These are phyloP conservation scores for Cygnus atratus DNA, from an alignment of 2,113 vertebrate genomes.

Conservation along the genomic window DNA sequence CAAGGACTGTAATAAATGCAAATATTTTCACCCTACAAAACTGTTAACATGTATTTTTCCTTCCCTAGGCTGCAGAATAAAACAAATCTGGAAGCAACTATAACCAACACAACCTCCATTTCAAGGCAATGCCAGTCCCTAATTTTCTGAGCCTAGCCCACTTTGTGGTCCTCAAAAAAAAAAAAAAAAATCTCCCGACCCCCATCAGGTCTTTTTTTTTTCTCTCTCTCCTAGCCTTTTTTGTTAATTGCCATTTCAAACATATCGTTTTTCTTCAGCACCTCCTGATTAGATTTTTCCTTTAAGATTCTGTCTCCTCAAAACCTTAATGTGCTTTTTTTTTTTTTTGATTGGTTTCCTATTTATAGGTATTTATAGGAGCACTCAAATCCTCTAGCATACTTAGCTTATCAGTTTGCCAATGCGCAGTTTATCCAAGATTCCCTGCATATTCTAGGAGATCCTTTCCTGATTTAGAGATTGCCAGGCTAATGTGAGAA, in stretches of 20 bases:
- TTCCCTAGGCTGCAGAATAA: constrained; percentile 13
- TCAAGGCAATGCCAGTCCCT: neutral
- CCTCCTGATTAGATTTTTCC: neutral
- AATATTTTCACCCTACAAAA: constrained; percentile 47
- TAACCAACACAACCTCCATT: neutral
- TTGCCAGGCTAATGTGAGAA: neutral
- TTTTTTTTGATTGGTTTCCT: neutral
- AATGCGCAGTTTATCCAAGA: neutral
- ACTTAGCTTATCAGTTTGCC: neutral
- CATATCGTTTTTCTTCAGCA: neutral
- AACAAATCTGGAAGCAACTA: constrained; percentile 15
- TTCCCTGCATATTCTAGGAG: neutral
- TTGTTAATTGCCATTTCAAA: constrained; percentile 24
- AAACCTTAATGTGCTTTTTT: neutral
- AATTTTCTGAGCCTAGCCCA: neutral
- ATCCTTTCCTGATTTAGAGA: neutral
- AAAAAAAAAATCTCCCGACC: neutral
- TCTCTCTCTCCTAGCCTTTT: neutral
- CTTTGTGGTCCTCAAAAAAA: neutral
- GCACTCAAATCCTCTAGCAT: neutral
- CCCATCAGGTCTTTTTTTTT: neutral
- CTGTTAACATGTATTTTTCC: neutral
- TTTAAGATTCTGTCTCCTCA: constrained; percentile 4
- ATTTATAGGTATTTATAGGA: neutral
- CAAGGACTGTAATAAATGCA: constrained; percentile 16